A percentile compares a stretch with the other conserved stretches of the same genome.
Evolutionary conservation across 2,888 invertebrate genomes (phyloP).

Genomic region (Volucella zonaria): DNA sequence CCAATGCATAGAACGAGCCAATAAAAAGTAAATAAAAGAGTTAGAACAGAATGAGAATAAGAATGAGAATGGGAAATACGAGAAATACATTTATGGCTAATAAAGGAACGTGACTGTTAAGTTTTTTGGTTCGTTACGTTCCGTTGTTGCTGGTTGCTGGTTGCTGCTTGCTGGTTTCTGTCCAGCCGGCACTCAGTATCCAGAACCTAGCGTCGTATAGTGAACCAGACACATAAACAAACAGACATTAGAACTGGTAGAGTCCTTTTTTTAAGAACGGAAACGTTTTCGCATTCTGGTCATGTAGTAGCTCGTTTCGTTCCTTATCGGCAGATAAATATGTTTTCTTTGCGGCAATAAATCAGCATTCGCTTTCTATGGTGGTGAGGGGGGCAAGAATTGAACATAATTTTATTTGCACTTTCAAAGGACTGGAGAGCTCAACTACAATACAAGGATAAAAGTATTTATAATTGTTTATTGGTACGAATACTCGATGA

Average conservation of each 20-base stretch:
- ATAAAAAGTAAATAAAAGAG: conserved; percentile 72
- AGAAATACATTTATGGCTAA: conserved; percentile 73
- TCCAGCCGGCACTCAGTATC: not conserved
- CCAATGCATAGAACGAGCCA: conserved; percentile 26
- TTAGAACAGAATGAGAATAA: conserved; percentile 38
- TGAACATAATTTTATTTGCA: conserved; percentile 68
- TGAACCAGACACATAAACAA: conserved; percentile 63
- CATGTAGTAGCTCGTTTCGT: conserved; percentile 62
- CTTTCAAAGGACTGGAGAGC: not conserved
- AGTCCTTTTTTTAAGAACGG: conserved; percentile 31
- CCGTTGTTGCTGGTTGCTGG: conserved; percentile 16
- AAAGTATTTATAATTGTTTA: conserved; percentile 55
- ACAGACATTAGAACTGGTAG: conserved; percentile 56
- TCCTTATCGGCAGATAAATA: conserved; percentile 70
- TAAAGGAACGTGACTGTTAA: conserved; percentile 71
- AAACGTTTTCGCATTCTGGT: conserved; percentile 58
- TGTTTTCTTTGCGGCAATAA: conserved; percentile 63
- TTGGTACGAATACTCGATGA: conserved; percentile 4
- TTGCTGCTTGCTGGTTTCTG: conserved; percentile 13
- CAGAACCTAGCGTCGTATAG: conserved; percentile 6
- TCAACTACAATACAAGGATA: not conserved
- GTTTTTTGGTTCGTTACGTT: conserved; percentile 58
- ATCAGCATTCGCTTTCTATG: conserved; percentile 59
- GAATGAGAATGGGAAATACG: conserved; percentile 12
- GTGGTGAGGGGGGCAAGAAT: conserved; percentile 3